Conservation (phyloP, 2,888 invertebrate species). For the Melieria crassipennis region DNA sequence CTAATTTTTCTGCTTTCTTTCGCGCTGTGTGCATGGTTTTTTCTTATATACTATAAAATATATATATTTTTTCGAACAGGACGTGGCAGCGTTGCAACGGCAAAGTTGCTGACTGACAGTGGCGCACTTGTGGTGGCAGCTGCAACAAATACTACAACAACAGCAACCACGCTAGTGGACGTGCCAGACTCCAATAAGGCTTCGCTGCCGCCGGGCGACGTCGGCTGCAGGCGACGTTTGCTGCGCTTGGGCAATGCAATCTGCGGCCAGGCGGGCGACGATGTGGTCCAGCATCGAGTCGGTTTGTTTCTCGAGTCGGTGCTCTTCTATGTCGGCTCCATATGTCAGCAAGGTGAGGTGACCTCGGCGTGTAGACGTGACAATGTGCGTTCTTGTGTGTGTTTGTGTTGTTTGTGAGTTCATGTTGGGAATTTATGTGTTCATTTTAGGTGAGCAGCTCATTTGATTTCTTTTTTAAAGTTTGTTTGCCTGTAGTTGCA, state of each 20-base stretch:
- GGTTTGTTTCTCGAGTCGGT: constrained; percentile 59
- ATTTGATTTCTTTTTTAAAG: too few species aligned
- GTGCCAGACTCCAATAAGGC: not conserved
- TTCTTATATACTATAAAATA: too few species aligned
- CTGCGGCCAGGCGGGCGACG: constrained; percentile 13
- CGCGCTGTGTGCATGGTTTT: not conserved
- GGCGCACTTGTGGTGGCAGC: constrained; percentile 38
- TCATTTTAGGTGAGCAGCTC: too few species aligned
- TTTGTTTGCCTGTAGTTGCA: too few species aligned
- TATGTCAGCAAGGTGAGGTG: constrained; percentile 66
- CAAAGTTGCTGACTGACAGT: constrained; percentile 40
- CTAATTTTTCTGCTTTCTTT: constrained; percentile 2
- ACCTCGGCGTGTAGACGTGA: not conserved
- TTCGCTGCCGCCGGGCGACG: constrained; percentile 24
- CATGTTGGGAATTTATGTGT: too few species aligned
- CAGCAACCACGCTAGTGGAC: too few species aligned
- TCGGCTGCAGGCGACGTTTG: constrained; percentile 24
- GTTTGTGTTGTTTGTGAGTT: too few species aligned
- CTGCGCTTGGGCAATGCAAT: constrained; percentile 22
- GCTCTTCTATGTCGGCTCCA: constrained; percentile 65
- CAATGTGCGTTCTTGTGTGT: not conserved
- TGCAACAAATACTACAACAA: constrained; percentile 11
- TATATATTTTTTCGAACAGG: too few species aligned
- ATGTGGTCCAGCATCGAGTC: constrained; percentile 39
- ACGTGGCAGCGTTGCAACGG: too few species aligned